Base-by-base conservation (phyloP, 2,797 vertebrate species). In the Helostoma temminkii region DNA sequence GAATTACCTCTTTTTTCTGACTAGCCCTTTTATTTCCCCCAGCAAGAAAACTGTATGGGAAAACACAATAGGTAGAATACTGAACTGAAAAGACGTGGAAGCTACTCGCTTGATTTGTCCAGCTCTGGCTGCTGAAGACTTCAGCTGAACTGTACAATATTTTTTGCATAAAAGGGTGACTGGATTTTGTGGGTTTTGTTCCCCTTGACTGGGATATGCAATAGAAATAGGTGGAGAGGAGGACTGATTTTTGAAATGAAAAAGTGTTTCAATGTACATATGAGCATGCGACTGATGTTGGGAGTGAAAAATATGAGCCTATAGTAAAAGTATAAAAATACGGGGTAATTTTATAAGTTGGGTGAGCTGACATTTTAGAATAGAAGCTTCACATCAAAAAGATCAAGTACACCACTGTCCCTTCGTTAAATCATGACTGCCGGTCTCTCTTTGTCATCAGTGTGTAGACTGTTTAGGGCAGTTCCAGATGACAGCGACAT, bases 371-470 rank as follows among this genome's bases (percentile, higher is more conserved):
- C 21, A 12, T 12, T 70, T 54, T 12, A 52, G 45, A 30, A 41
- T 16, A 15, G 10, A 73, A 61, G 37, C 36, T 26, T 54, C 6
- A 18, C 9, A 46, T 58, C 12, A 50, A 25, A 34, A 49, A 54
- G 9, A 32, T 2, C 47, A 8, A 68, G 66, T 37, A 26, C 37
- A 28, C 43, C 18, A 14, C 19, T 56, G 26, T 76, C 58, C 37
- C 7, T 76, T 75, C 53, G 65, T 83, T 80, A 87, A 89, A 81
- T 41, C 61, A 32, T 67, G 61, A 71, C 78, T 62, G 66, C 53
- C 58, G 39, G 69, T 74, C 64, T 73, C 79, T 75, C 77, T 83
- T 66, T 80, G 75, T 85, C 81, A 80, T 79, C 80, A 22, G 74
- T 69, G 80, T 49, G 71, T 58, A 55, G 80, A 71, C 78, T 52